Percentiles rank a stretch among this genome's conserved stretches.
Conservation (phyloP, 1,140 invertebrate genomes). For the Drosophila guanche region DNA sequence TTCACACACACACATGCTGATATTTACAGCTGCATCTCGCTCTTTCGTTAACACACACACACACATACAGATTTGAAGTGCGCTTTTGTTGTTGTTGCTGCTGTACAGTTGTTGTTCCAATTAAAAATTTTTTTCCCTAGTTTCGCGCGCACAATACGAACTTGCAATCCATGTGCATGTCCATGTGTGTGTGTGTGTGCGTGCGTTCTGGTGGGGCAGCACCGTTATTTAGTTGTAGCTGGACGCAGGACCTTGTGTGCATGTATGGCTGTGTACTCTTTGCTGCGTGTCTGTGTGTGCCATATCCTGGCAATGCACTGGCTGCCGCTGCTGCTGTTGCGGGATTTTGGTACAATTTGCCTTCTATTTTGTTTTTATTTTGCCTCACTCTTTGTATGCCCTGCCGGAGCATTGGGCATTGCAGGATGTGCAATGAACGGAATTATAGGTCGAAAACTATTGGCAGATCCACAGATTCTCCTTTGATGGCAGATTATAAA, state of each 20-base stretch:
- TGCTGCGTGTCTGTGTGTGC: slow-evolving; percentile 49
- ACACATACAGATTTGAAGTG: slow-evolving; percentile 61
- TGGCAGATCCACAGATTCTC: too few relatives aligned
- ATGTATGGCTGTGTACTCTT: slow-evolving; percentile 29
- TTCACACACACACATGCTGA: slow-evolving; percentile 5
- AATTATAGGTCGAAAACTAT: too few relatives aligned
- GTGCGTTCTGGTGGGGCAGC: too few relatives aligned
- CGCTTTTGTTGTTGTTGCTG: slow-evolving; percentile 55
- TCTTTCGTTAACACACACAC: slow-evolving; percentile 46
- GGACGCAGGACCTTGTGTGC: slow-evolving; percentile 60
- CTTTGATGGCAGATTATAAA: too few relatives aligned
- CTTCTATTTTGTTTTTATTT: slow-evolving; percentile 53
- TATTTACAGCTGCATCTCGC: slow-evolving; percentile 54
- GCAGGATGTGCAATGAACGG: too few relatives aligned
- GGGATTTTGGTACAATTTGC: slow-evolving; percentile 77
- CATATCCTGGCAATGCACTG: slow-evolving; percentile 72
- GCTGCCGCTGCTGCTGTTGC: slow-evolving; percentile 44
- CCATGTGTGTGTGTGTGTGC: slow-evolving; percentile 20
- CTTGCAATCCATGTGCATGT: slow-evolving; percentile 67
- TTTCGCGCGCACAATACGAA: slow-evolving; percentile 78
- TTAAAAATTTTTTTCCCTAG: slow-evolving; percentile 79
- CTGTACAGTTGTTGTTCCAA: slow-evolving; percentile 82
- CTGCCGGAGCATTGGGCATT: too few relatives aligned
- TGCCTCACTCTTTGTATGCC: slow-evolving; percentile 30
- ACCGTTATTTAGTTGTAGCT: slow-evolving; percentile 52